Evolutionary conservation across 2,888 invertebrate genomes (phyloP), one percentile per base, ranked within the genome.

Genomic region (Pteria penguin): DNA sequence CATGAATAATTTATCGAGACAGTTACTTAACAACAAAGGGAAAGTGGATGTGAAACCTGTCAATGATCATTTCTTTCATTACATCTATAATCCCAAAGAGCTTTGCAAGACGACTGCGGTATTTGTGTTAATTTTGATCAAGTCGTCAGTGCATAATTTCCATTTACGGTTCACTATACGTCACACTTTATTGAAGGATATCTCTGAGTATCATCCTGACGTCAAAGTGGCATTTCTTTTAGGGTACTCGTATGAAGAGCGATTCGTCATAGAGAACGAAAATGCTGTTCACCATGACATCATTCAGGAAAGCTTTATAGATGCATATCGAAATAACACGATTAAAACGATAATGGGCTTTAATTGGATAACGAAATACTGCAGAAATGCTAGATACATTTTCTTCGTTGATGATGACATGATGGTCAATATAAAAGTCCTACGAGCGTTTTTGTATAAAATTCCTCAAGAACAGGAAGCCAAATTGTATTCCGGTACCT

Each of bases 341-440:
- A 11, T 52, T 2, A 66, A 66, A 52, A 66, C 66, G 29, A 66
- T 66, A 8, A 66, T 66, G 66, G 66, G 66, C 18, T 66, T 54
- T 52, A 66, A 66, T 27, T 66, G 66, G 66, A 22, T 66, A 11
- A 31, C 54, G 1, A 27, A 31, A 1, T 29, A 52, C 52, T 66
- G 66, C 54, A 18, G 26, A 11, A 45, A 24, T n/a, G 66, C 66
- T 11, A 45, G 22, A 18, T 66, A 29, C 11, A 52, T 52, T 31
- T 52, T 66, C 29, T 66, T 66, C 26, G 66, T 66, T 2, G 66
- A 66, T 54, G 66, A 66, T 27, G 66, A 66, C 29, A 24, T 52
- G 18, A 54, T 66, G 27, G 66, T 66, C 8, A 27, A 52, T 1
- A 31, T 66, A 2, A 52, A 66, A 45, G 26, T 52, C n/a, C 14